phyloP scores from a whole-genome alignment of 2,113 vertebrate species.

The Oreotrochilus melanogaster region DNA sequence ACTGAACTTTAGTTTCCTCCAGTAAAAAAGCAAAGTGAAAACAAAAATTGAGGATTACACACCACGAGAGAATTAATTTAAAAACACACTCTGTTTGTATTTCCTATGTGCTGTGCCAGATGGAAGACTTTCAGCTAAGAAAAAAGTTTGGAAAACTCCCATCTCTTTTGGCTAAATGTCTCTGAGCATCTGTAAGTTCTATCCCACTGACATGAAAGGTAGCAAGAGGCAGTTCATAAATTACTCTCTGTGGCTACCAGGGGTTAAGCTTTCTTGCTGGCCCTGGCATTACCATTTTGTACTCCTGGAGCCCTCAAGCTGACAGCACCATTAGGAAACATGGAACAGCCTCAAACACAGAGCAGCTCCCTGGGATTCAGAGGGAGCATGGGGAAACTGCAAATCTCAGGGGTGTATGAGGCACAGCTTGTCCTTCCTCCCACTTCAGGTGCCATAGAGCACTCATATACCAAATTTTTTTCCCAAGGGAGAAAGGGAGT shows the following conservation, averaged over 20 bases:
- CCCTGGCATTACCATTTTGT: neutral
- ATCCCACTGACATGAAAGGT: neutral
- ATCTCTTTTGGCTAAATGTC: neutral
- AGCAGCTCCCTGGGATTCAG: neutral
- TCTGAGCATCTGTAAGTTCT: neutral
- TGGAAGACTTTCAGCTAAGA: slow-evolving; percentile 16
- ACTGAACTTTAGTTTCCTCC: neutral
- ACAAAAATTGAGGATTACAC: neutral
- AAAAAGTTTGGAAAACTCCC: slow-evolving; percentile 22
- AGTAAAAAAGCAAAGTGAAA: neutral
- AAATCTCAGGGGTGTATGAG: accelerated
- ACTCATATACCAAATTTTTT: neutral
- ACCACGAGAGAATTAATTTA: neutral
- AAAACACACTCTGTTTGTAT: neutral
- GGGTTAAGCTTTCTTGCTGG: neutral
- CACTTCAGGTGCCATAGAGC: neutral
- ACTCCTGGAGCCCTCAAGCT: neutral
- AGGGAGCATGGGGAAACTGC: neutral
- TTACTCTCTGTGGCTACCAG: neutral
- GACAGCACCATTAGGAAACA: neutral
- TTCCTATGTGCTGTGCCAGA: neutral
- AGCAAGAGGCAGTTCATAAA: slow-evolving; percentile 16
- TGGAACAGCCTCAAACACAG: neutral
- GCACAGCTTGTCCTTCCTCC: neutral
- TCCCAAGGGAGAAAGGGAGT: neutral